Evolutionary conservation across 2,888 invertebrate species (phyloP), one percentile per base, ranked within the genome.

Genomic region (Heteromurus nitidus): DNA sequence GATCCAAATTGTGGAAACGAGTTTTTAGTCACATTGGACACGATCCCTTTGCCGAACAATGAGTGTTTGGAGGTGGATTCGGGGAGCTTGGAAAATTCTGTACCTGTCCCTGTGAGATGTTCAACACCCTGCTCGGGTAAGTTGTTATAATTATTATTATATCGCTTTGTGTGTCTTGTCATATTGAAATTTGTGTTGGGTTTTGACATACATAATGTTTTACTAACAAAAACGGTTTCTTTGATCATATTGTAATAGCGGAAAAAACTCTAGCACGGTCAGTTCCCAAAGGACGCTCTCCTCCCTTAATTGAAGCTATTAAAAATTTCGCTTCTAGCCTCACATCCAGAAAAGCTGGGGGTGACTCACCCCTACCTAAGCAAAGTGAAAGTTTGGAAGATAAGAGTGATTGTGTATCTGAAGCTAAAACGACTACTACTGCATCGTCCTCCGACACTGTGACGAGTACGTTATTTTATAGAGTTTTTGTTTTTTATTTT

Each of bases 71-170:
- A 84, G 72, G 30, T 85, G n/a, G 85, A 84, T 11, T 36, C 47
- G 26, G 74, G 74, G 0, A 80, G 80, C n/a, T 22, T 80, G 24
- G 82, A 82, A 11, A 60, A 76, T 62, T 44, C 67, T 13, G 30
- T 64, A 36, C 73, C 73, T 13, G 81, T 80, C 16, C 80, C 85
- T 3, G 50, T 82, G 16, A 55, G 85, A 53, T 79, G 77, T 28
- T 83, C 85, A n/a, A 84, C 87, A 26, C 85, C 85, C 13, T 44
- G 81, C 18, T 85, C 86, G 75, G 86, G 86, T 87, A 84, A 28
- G 20, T 11, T 26, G 7, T 18, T 28, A 22, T n/a, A 53, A 11
- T 55, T 18, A 26, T 28, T 65, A 30, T 20, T 9, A 13, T 30
- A 28, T 28, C 50, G 26, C 26, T 24, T 58, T 58, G 9, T 26